Evolutionary conservation across 2,888 invertebrate genomes (phyloP), one percentile per base, ranked within the genome.

Genomic region (Ceramica pisi): DNA sequence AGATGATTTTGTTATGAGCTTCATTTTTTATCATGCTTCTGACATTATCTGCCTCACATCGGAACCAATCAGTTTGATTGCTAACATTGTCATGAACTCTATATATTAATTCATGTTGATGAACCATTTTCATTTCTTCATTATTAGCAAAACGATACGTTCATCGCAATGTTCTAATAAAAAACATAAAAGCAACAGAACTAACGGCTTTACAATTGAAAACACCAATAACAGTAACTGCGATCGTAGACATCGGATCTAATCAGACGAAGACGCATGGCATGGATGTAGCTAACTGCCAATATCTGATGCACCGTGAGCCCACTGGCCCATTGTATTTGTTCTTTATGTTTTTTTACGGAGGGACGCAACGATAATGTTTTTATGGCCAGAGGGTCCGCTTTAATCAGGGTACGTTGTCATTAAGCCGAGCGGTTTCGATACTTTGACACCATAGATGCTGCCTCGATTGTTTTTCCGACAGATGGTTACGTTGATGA

Each of bases 321-420:
- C 90, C 89, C 87, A 87, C 67, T 88, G 89, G 90, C 89, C 92
- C 92, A 94, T 94, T 94, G 95, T 95, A 92, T 95, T 94, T 93
- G 92, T 94, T 94, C 93, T 95, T 95, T 95, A 95, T 95, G 94
- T 93, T 95, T 95, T 90, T 96, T 96, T 94, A 93, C 87, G 92
- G 92, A 92, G 95, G 94, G 94, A 93, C 90, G 92, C 87, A 90
- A 91, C 94, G 95, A 95, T 96, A 95, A 95, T 96, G 96, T 95
- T 95, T 96, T 96, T 96, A 96, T 94, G 95, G 95, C 92, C 90
- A 92, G 94, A 94, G 93, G 92, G 92, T 90, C 88, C 88, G 91
- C 91, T 90, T 93, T 96, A 95, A 96, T 96, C 96, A 96, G 94
- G 93, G 93, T 91, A 91, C 92, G 91, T 90, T 92, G 94, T 95